A percentile compares a stretch with the other conserved stretches of the same genome.
Conservation (phyloP, 1,140 invertebrate species). For the Phortica variegata region DNA sequence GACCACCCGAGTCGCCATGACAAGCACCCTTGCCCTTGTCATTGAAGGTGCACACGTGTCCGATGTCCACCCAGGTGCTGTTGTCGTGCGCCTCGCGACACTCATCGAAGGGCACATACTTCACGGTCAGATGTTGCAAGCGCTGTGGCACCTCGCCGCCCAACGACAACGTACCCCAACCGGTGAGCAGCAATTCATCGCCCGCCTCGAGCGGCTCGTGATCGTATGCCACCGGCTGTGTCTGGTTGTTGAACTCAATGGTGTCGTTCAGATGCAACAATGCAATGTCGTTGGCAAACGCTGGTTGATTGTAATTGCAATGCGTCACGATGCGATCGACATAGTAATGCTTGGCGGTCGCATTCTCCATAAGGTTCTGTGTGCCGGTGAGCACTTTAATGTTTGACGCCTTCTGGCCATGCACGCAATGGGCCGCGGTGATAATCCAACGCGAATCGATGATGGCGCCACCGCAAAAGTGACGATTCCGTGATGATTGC, state of each 20-base stretch:
- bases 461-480: conserved; percentile 60
- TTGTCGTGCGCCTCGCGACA: conserved; percentile 44
- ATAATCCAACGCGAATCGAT: conserved; percentile 56
- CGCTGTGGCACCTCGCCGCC: conserved; percentile 43
- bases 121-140: conserved; percentile 49
- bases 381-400: conserved; percentile 43
- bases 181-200: conserved; percentile 58
- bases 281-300: conserved; percentile 60
- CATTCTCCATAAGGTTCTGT: conserved; percentile 41
- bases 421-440: conserved; percentile 58
- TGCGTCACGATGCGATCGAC: conserved; percentile 43
- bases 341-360: conserved; percentile 36
- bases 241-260: conserved; percentile 58
- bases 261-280: conserved; percentile 56
- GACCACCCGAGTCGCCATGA: conserved; percentile 59
- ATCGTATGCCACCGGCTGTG: conserved; percentile 52
- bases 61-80: conserved; percentile 42
- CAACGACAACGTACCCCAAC: conserved; percentile 60
- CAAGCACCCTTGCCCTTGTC: conserved; percentile 63
- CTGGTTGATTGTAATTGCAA: conserved; percentile 42
- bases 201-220: conserved; percentile 28
- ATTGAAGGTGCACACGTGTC: conserved; percentile 65
- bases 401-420: conserved; percentile 19
- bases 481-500: conserved; percentile 32
- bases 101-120: conserved; percentile 38